Evolutionary conservation across 1,140 invertebrate species (phyloP).

Genomic region (Drosophila ohnishii): DNA sequence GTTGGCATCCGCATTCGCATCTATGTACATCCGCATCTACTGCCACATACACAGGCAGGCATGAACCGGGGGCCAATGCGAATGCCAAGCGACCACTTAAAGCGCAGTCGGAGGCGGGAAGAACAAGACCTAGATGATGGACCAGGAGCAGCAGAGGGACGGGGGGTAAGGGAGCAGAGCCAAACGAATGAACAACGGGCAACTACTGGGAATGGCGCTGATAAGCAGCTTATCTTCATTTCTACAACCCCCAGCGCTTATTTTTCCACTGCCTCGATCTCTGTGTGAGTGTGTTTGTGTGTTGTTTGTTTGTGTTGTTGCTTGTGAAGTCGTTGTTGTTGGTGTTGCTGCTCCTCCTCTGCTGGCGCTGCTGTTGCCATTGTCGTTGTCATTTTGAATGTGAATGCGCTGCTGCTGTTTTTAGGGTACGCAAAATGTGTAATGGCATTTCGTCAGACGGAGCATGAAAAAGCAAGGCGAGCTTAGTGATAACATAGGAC

Average conservation of each 20-base stretch:
- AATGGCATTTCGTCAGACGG: constrained; percentile 78
- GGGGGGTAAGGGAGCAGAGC: background rate
- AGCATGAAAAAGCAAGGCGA: constrained; percentile 71
- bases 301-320: constrained; percentile 66
- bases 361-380: constrained; percentile 48
- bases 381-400: constrained; percentile 76
- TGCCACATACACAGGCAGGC: constrained; percentile 31
- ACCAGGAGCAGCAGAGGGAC: constrained; percentile 9
- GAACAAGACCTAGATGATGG: constrained; percentile 21
- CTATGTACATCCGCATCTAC: constrained; percentile 43
- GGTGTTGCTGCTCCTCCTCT: constrained; percentile 29
- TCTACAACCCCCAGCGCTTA: constrained; percentile 78
- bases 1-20: constrained; percentile 55
- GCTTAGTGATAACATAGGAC: constrained; percentile 42
- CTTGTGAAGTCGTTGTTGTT: constrained; percentile 32
- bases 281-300: constrained; percentile 36
- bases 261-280: constrained; percentile 48
- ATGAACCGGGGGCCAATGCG: constrained; percentile 40
- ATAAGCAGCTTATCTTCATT: constrained; percentile 81
- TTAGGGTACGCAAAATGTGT: constrained; percentile 76
- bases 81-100: constrained; percentile 65
- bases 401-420: constrained; percentile 63
- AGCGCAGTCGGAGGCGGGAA: constrained; percentile 46
- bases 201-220: constrained; percentile 74
- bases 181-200: constrained; percentile 41